Conservation (phyloP, 2,888 invertebrate genomes). For the Myathropa florea region DNA sequence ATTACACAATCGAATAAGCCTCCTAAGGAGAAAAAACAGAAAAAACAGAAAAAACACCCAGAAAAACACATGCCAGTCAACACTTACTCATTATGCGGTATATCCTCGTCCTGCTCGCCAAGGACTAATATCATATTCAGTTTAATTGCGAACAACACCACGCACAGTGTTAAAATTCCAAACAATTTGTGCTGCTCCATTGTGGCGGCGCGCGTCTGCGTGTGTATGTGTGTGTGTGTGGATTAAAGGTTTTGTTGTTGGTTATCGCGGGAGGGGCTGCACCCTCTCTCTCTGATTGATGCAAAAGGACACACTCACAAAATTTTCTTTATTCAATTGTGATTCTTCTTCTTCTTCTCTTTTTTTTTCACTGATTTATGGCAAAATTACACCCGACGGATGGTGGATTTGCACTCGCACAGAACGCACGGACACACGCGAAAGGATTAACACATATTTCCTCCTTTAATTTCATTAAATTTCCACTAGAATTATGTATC, state of each 20-base stretch:
- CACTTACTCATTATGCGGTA: constrained; percentile 94
- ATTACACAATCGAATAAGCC: constrained; percentile 22
- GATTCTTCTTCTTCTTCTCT: neutral
- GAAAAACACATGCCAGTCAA: constrained; percentile 30
- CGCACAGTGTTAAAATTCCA: constrained; percentile 76
- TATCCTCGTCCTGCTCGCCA: constrained; percentile 91
- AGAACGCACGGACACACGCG: constrained; percentile 19
- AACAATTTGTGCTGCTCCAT: constrained; percentile 69
- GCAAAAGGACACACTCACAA: constrained; percentile 43
- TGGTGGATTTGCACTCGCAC: constrained; percentile 13
- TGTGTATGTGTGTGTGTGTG: constrained; percentile 57
- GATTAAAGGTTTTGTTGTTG: constrained; percentile 29
- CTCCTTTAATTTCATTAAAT: constrained; percentile 26
- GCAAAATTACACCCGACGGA: constrained; percentile 35
- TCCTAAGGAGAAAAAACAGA: neutral
- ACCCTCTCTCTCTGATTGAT: constrained; percentile 44
- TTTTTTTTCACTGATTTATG: constrained; percentile 42
- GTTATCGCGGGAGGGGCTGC: neutral
- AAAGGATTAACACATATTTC: constrained; percentile 38
- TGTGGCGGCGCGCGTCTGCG: constrained; percentile 37
- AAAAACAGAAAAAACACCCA: constrained; percentile 9
- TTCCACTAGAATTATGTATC: constrained; percentile 12
- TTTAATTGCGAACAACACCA: constrained; percentile 76
- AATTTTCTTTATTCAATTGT: constrained; percentile 6
- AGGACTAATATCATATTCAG: constrained; percentile 75